phyloP scores from a whole-genome alignment of 2,797 vertebrate genomes.

The Cetoscarus ocellatus region DNA sequence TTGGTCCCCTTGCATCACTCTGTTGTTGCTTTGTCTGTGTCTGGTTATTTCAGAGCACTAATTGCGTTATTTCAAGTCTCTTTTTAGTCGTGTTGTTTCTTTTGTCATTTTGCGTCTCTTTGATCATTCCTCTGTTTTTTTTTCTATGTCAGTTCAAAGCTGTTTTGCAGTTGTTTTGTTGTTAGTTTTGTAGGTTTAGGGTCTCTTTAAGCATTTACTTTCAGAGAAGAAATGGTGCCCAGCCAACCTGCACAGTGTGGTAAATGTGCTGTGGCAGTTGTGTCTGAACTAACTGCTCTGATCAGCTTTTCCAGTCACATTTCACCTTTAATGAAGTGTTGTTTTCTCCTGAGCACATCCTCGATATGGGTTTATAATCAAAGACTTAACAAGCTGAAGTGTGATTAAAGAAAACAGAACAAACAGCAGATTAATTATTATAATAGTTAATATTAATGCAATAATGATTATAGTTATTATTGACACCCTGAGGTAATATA shows the following conservation, averaged over 20 bases:
- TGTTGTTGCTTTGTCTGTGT: too few relatives aligned
- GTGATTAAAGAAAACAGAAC: not conserved
- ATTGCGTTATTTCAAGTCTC: too few relatives aligned
- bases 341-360: slow-evolving; percentile 4
- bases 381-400: not conserved
- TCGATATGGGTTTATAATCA: not conserved
- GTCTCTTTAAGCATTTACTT: not conserved
- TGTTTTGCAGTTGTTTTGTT: not conserved
- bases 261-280: not conserved
- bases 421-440: not conserved
- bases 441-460: not conserved
- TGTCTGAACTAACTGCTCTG: slow-evolving; percentile 20
- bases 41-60: too few relatives aligned
- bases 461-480: not conserved
- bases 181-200: not conserved
- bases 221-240: not conserved
- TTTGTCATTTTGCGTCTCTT: too few relatives aligned
- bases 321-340: slow-evolving; percentile 16
- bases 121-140: too few relatives aligned
- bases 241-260: not conserved
- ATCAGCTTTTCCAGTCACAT: slow-evolving; percentile 14
- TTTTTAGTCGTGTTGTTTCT: too few relatives aligned
- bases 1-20: too few relatives aligned
- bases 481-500: not conserved
- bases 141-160: too few relatives aligned